phyloP scores from a whole-genome alignment of 2,113 vertebrate genomes.

The Gallinago paraguaiae region DNA sequence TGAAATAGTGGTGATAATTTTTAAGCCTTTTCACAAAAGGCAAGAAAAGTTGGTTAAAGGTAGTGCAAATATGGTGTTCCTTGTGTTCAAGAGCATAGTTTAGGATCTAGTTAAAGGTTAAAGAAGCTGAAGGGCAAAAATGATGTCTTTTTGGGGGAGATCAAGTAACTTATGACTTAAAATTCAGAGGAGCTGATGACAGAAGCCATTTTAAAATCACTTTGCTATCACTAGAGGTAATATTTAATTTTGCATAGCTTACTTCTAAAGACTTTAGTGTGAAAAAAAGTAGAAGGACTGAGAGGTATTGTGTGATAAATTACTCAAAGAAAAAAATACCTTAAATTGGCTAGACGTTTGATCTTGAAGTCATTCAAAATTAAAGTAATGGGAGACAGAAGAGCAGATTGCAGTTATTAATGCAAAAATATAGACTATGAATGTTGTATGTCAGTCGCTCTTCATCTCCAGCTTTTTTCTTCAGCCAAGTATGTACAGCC shows the following conservation, averaged over 20 bases:
- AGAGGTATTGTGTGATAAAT: neutral
- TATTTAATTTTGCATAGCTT: constrained; percentile 42
- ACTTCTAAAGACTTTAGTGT: neutral
- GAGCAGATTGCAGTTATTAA: neutral
- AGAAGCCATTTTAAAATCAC: constrained; percentile 74
- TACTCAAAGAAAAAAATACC: neutral
- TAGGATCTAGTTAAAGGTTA: constrained; percentile 51
- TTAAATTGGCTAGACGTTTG: neutral
- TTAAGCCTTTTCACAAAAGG: neutral
- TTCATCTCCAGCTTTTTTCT: neutral
- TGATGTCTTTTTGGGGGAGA: neutral
- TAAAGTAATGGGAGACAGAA: neutral
- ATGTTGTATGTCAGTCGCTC: neutral
- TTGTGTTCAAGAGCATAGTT: neutral
- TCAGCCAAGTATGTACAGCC: constrained; percentile 28
- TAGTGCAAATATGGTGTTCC: neutral
- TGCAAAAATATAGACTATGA: neutral
- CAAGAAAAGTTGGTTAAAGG: constrained; percentile 9
- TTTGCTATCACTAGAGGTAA: constrained; percentile 12
- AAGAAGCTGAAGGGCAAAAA: constrained; percentile 19
- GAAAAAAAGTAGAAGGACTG: neutral
- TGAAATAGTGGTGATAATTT: neutral
- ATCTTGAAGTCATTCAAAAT: neutral
- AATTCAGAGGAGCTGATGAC: constrained; percentile 57
- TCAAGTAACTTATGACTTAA: constrained; percentile 60